Evolutionary conservation across 2,888 invertebrate genomes (phyloP).

Genomic region (Coelinius sp.): DNA sequence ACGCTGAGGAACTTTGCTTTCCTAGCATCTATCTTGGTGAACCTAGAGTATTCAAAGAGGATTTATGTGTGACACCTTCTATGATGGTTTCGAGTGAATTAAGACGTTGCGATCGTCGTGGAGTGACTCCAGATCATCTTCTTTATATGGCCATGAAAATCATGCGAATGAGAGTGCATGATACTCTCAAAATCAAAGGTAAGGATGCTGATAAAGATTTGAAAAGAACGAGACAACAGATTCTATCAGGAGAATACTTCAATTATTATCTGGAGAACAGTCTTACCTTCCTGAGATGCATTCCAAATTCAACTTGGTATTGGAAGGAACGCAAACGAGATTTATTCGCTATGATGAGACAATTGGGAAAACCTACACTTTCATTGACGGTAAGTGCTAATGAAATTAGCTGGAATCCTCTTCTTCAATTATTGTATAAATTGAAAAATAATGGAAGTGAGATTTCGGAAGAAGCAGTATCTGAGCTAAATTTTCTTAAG

Average conservation of each 20-base stretch:
- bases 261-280: conserved; percentile 48
- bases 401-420: conserved; percentile 63
- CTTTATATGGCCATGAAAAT: not conserved
- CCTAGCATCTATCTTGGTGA: conserved; percentile 66
- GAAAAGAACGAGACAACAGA: conserved; percentile 54
- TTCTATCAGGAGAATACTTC: conserved; percentile 59
- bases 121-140: not conserved
- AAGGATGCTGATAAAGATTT: conserved; percentile 53
- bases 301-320: conserved; percentile 41
- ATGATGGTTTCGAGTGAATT: not conserved
- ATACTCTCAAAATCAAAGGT: not conserved
- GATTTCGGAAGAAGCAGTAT: conserved; percentile 22
- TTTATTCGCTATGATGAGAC: conserved; percentile 57
- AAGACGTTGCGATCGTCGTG: not conserved
- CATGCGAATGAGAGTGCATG: not conserved
- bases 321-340: conserved; percentile 41
- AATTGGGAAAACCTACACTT: conserved; percentile 64
- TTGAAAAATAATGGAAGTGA: conserved; percentile 38
- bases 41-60: conserved; percentile 55
- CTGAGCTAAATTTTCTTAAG: conserved; percentile 30
- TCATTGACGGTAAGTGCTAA: conserved; percentile 67
- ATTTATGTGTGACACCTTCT: conserved; percentile 57
- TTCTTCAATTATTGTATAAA: conserved; percentile 62
- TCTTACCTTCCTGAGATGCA: conserved; percentile 32
- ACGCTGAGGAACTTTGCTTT: conserved; percentile 68